phyloP scores from a whole-genome alignment of 2,113 vertebrate genomes.

The Pseudorhombus dupliciocellatus region DNA sequence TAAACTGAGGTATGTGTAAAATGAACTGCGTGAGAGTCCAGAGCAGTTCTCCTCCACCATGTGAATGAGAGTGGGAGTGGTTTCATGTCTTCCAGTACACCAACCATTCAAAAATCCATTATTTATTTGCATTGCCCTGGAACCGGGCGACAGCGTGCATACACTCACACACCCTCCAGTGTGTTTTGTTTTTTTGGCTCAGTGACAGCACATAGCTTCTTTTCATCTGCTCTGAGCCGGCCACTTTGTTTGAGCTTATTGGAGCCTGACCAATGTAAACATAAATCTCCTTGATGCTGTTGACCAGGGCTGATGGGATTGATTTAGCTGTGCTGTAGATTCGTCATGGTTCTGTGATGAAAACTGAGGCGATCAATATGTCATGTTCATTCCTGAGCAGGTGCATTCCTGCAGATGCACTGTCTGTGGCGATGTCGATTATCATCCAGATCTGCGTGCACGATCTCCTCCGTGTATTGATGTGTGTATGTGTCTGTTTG shows the following conservation, averaged over 20 bases:
- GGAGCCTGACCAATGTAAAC: conserved; percentile 54
- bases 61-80: conserved; percentile 61
- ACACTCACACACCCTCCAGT: conserved; percentile 50
- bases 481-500: conserved; percentile 17
- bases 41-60: conserved; percentile 32
- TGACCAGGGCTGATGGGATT: conserved; percentile 14
- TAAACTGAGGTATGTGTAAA: conserved; percentile 64
- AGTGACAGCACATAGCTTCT: conserved; percentile 34
- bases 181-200: conserved; percentile 40
- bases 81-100: conserved; percentile 35
- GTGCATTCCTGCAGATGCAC: background rate
- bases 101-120: conserved; percentile 45
- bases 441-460: conserved; percentile 2
- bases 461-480: background rate
- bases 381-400: background rate
- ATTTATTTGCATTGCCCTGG: conserved; percentile 60
- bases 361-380: conserved; percentile 5
- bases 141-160: conserved; percentile 28
- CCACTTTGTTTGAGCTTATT: conserved; percentile 37
- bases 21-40: conserved; percentile 70
- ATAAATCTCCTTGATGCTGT: conserved; percentile 25
- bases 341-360: conserved; percentile 19
- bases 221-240: conserved; percentile 53
- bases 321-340: conserved; percentile 2
- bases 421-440: background rate